Conservation (phyloP, 2,797 vertebrate species). For the Tolypeutes matacus region DNA sequence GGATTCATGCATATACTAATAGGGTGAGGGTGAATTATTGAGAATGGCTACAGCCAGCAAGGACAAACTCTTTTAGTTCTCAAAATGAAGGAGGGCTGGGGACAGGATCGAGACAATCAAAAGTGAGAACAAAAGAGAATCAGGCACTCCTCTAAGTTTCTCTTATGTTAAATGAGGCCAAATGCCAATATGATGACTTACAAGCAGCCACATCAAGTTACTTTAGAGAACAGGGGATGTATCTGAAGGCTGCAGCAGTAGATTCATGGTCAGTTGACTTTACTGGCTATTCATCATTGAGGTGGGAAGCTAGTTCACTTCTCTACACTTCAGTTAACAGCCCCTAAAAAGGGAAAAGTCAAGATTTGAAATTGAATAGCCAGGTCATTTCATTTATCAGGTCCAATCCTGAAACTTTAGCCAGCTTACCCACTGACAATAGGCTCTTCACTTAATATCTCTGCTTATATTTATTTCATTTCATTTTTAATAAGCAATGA, state of each 20-base stretch:
- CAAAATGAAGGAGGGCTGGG: not conserved
- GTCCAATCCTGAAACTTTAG: not conserved
- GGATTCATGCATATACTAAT: conserved; percentile 75
- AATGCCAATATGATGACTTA: conserved; percentile 65
- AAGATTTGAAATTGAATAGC: not conserved
- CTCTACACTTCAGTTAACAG: conserved; percentile 14
- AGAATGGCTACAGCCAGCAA: conserved; percentile 34
- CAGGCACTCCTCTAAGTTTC: not conserved
- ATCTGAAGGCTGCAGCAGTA: not conserved
- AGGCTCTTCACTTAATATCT: not conserved
- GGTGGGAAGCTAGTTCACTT: not conserved
- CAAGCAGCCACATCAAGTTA: not conserved
- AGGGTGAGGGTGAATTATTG: conserved; percentile 56
- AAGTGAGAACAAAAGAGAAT: conserved; percentile 70
- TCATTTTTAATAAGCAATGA: conserved; percentile 31
- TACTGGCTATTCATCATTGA: not conserved
- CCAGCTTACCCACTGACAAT: not conserved
- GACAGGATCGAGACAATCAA: conserved; percentile 68
- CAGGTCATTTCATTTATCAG: not conserved
- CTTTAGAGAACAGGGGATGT: not conserved
- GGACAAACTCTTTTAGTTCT: conserved; percentile 45
- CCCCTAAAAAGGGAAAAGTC: not conserved
- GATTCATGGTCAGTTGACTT: conserved; percentile 49
- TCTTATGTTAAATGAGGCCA: conserved; percentile 61
- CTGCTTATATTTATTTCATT: not conserved